These are phyloP conservation scores for Siderastrea radians DNA, from an alignment of 92 coral and sea anemone species.

Conservation along the genomic window DNA sequence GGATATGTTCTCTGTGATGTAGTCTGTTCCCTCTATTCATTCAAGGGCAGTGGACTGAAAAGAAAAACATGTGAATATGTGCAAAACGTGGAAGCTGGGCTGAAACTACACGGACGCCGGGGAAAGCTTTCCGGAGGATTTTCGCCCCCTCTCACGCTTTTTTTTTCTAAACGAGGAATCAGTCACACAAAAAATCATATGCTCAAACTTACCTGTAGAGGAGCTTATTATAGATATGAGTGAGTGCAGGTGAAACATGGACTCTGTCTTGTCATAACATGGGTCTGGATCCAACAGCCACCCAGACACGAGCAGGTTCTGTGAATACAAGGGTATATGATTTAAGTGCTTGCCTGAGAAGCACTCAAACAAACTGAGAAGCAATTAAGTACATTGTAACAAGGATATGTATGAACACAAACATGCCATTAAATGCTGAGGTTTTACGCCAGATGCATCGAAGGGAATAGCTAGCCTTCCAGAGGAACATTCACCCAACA, in stretches of 20 bases:
- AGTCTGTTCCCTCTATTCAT: background rate
- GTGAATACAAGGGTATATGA: background rate
- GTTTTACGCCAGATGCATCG: constrained; percentile 85
- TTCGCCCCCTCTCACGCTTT: too few relatives aligned
- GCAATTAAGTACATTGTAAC: background rate
- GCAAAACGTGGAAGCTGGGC: background rate
- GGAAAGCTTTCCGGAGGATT: too few relatives aligned
- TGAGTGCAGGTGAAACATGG: constrained; percentile 71
- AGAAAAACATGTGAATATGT: background rate
- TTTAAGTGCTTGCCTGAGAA: background rate
- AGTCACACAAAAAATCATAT: background rate
- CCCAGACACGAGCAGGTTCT: constrained; percentile 84
- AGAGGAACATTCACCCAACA: constrained; percentile 65
- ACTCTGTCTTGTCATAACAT: constrained; percentile 36
- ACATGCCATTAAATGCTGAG: constrained; percentile 87
- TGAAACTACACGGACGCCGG: too few relatives aligned
- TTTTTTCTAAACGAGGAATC: too few relatives aligned
- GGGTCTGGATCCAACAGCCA: constrained; percentile 75
- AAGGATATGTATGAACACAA: too few relatives aligned
- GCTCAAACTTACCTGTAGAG: constrained; percentile 68
- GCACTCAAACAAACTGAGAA: too few relatives aligned
- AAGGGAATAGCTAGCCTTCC: constrained; percentile 84
- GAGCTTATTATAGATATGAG: constrained; percentile 90
- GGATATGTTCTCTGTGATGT: background rate
- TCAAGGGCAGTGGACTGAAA: background rate